Evolutionary conservation across 2,113 vertebrate species (phyloP).

Genomic region (Catharus minimus): DNA sequence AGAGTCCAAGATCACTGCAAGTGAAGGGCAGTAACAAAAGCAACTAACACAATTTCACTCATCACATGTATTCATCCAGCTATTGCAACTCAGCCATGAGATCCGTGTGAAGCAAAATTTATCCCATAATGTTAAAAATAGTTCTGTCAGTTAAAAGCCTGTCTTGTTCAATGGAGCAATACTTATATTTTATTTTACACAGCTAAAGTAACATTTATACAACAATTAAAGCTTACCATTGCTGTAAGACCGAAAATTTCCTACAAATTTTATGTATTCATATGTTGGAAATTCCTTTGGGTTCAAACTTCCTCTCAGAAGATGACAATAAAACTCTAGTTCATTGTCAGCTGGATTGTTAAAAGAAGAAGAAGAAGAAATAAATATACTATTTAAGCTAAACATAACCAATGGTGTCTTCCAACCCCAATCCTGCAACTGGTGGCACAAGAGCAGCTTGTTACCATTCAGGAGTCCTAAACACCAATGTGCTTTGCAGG

Average conservation of each 20-base stretch:
- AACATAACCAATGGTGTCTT: slow-evolving; percentile 21
- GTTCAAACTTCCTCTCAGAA: slow-evolving; percentile 85
- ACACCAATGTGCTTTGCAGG: neutral
- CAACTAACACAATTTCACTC: neutral
- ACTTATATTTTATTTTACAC: slow-evolving; percentile 45
- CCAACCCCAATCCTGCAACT: slow-evolving; percentile 24
- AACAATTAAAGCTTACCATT: slow-evolving; percentile 79
- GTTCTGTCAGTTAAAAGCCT: slow-evolving; percentile 3
- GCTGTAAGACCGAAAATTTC: slow-evolving; percentile 83
- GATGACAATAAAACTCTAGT: slow-evolving; percentile 86
- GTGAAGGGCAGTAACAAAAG: neutral
- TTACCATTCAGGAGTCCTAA: neutral
- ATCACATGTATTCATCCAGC: neutral
- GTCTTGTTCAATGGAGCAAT: slow-evolving; percentile 18
- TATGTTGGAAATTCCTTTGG: slow-evolving; percentile 85
- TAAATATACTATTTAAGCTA: slow-evolving; percentile 51
- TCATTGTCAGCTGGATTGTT: slow-evolving; percentile 79
- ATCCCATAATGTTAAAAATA: neutral
- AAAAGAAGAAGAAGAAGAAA: slow-evolving; percentile 63
- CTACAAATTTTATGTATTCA: slow-evolving; percentile 86
- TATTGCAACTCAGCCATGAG: neutral
- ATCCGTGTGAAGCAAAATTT: neutral
- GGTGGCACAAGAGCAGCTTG: neutral
- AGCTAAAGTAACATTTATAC: slow-evolving; percentile 48
- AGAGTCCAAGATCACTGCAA: neutral